Conservation (phyloP, 2,797 vertebrate species). For the Meriones psammophilus region DNA sequence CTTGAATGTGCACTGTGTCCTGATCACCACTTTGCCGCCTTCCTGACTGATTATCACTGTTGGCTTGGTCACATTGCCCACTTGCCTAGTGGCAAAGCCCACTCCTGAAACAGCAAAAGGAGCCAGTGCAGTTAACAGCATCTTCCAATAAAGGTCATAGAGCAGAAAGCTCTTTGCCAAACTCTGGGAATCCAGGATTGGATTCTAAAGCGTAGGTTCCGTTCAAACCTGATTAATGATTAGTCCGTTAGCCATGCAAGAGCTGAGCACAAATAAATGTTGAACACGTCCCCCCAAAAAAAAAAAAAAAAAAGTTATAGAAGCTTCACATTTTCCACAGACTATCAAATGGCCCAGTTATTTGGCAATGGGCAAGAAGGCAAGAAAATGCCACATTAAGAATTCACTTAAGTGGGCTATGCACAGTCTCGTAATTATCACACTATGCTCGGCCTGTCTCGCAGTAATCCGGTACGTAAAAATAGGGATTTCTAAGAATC, state of each 20-base stretch:
- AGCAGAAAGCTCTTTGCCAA: neutral
- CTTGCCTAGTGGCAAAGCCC: constrained; percentile 94
- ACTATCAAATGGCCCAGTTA: neutral
- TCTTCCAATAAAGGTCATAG: neutral
- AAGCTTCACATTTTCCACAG: neutral
- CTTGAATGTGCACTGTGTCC: constrained; percentile 95
- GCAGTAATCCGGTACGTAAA: neutral
- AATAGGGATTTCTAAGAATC: neutral
- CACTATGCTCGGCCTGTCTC: neutral
- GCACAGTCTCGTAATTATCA: neutral
- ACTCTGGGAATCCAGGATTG: neutral
- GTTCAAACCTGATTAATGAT: neutral
- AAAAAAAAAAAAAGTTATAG: neutral
- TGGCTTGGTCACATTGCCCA: constrained; percentile 96
- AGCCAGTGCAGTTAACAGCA: neutral
- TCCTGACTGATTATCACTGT: constrained; percentile 95
- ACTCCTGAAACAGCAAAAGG: constrained; percentile 89
- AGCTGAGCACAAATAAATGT: neutral
- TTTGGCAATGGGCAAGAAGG: neutral
- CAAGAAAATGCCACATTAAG: neutral
- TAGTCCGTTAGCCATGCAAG: neutral
- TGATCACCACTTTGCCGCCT: constrained; percentile 92
- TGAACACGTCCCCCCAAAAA: neutral
- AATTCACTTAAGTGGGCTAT: neutral
- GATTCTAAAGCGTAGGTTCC: neutral